These are phyloP conservation scores for Sphinx pinastri DNA, from an alignment of 2,888 invertebrate species.

Conservation along the genomic window DNA sequence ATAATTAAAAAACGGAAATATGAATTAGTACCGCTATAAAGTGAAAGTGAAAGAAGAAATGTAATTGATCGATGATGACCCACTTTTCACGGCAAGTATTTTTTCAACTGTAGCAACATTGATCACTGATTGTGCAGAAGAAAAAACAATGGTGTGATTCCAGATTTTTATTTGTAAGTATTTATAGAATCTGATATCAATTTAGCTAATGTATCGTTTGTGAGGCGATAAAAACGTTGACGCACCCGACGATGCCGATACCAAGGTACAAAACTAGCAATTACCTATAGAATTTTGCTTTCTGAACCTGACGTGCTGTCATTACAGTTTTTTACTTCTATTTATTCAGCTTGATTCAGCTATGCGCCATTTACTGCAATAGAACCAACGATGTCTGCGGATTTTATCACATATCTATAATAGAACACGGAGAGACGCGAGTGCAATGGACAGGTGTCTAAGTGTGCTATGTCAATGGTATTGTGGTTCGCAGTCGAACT, in stretches of 20 bases:
- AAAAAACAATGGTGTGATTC: constrained; percentile 85
- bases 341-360: constrained; percentile 78
- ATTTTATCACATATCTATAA: constrained; percentile 65
- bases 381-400: constrained; percentile 68
- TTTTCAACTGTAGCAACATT: constrained; percentile 69
- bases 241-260: constrained; percentile 55
- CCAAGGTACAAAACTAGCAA: constrained; percentile 61
- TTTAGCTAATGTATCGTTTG: constrained; percentile 67
- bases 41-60: constrained; percentile 52
- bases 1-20: neutral
- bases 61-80: constrained; percentile 61
- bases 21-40: constrained; percentile 29
- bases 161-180: constrained; percentile 85
- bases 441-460: constrained; percentile 58
- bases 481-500: constrained; percentile 35
- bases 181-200: constrained; percentile 80
- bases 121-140: constrained; percentile 80
- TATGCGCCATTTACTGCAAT: constrained; percentile 82
- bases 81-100: constrained; percentile 59
- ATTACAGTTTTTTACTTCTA: constrained; percentile 76
- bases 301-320: constrained; percentile 75
- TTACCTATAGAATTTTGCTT: constrained; percentile 54
- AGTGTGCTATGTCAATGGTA: constrained; percentile 44
- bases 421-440: constrained; percentile 55
- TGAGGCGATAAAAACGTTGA: constrained; percentile 60